These are phyloP conservation scores for Luperina nickerlii DNA, from an alignment of 2,888 invertebrate genomes.

Conservation along the genomic window DNA sequence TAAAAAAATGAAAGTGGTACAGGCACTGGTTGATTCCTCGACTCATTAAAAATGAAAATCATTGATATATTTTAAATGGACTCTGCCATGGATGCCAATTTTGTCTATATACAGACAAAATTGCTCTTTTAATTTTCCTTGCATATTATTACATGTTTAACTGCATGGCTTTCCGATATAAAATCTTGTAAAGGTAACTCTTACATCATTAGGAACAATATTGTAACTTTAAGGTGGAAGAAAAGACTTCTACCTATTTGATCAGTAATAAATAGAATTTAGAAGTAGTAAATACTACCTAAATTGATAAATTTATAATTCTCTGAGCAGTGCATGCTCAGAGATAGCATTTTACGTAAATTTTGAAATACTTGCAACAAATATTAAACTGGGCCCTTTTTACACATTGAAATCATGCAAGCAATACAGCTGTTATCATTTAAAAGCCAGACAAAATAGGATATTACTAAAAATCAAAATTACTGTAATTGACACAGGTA, in stretches of 20 bases:
- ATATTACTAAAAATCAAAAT: background rate
- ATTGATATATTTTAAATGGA: background rate
- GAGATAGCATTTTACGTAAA: background rate
- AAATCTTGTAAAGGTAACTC: background rate
- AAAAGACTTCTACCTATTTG: background rate
- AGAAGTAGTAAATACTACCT: background rate
- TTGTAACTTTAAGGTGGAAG: background rate
- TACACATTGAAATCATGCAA: background rate
- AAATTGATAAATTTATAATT: background rate
- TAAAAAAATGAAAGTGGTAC: background rate
- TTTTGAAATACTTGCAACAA: background rate
- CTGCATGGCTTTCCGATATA: background rate
- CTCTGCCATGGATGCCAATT: no score
- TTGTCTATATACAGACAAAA: background rate
- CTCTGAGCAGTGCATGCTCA: background rate
- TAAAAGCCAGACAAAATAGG: background rate
- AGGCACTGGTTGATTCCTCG: background rate
- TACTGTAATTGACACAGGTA: background rate
- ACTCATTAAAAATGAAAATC: background rate
- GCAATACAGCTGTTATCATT: background rate
- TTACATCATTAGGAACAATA: conserved; percentile 6
- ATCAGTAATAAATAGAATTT: background rate
- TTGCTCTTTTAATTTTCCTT: background rate
- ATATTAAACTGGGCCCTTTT: background rate
- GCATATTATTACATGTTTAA: background rate